A percentile compares a stretch with the other conserved stretches of the same genome.
Conservation (phyloP, 2,113 vertebrate genomes). For the Menidia beryllina region DNA sequence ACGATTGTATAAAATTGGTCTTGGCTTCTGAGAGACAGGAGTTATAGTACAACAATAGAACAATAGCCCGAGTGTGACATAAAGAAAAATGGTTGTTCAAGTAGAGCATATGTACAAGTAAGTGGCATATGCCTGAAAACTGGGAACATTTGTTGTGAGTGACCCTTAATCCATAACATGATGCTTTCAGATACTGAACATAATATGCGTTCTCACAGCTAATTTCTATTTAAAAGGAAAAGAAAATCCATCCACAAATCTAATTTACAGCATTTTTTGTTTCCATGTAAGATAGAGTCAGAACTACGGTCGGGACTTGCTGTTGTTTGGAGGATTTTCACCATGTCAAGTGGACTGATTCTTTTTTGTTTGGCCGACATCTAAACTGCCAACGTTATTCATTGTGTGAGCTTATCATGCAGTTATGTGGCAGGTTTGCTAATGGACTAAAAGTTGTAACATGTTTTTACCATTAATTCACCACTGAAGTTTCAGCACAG, state of each 20-base stretch:
- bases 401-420: too few relatives aligned
- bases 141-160: conserved; percentile 39
- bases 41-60: too few relatives aligned
- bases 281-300: neutral
- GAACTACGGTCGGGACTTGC: conserved; percentile 4
- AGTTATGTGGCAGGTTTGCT: too few relatives aligned
- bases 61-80: conserved; percentile 9
- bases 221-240: neutral
- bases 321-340: too few relatives aligned
- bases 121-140: conserved; percentile 36
- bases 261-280: neutral
- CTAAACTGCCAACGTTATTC: too few relatives aligned
- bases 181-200: conserved; percentile 23
- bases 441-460: too few relatives aligned
- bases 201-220: conserved; percentile 9
- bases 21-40: neutral
- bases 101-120: too few relatives aligned
- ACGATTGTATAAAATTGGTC: conserved; percentile 37
- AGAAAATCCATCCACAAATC: conserved; percentile 1
- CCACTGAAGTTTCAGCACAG: too few relatives aligned
- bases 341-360: too few relatives aligned
- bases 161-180: conserved; percentile 22
- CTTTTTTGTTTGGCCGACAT: too few relatives aligned
- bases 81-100: neutral
- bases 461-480: too few relatives aligned